Percentiles rank a stretch among this genome's conserved stretches.
Evolutionary conservation across 2,113 vertebrate genomes (phyloP).

Genomic region (Brachyhypopomus gauderio): DNA sequence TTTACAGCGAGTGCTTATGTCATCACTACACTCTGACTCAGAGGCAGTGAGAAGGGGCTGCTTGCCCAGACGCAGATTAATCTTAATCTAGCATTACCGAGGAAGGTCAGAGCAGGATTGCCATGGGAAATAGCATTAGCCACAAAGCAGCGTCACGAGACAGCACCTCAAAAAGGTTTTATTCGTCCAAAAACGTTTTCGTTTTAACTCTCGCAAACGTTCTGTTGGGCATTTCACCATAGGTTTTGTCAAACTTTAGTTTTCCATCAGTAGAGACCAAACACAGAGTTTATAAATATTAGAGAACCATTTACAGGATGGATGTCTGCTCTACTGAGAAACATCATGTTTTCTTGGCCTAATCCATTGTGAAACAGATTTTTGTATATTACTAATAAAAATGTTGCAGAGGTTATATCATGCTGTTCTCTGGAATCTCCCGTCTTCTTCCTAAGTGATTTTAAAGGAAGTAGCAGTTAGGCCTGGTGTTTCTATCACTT

Average conservation of each 20-base stretch:
- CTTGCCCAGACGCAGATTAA: conserved; percentile 5
- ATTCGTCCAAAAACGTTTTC: background rate
- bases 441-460: background rate
- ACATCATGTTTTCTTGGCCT: background rate
- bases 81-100: background rate
- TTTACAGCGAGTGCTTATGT: conserved; percentile 36
- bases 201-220: conserved; percentile 1
- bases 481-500: conserved; percentile 8
- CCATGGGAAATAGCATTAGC: too few relatives aligned
- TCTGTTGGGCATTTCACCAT: background rate
- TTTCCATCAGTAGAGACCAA: background rate
- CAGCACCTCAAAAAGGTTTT: background rate
- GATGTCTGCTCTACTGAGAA: conserved; percentile 3
- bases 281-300: conserved; percentile 11
- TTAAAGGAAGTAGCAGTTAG: conserved; percentile 1
- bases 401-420: conserved; percentile 52
- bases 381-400: conserved; percentile 38
- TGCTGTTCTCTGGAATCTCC: conserved; percentile 51
- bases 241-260: background rate
- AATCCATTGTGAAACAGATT: conserved; percentile 43
- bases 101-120: too few relatives aligned
- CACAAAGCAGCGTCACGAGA: too few relatives aligned
- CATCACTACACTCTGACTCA: background rate
- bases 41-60: background rate
- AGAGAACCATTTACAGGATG: conserved; percentile 3